Base-by-base conservation (phyloP, 2,797 vertebrate genomes). In the Podarcis siculus region DNA sequence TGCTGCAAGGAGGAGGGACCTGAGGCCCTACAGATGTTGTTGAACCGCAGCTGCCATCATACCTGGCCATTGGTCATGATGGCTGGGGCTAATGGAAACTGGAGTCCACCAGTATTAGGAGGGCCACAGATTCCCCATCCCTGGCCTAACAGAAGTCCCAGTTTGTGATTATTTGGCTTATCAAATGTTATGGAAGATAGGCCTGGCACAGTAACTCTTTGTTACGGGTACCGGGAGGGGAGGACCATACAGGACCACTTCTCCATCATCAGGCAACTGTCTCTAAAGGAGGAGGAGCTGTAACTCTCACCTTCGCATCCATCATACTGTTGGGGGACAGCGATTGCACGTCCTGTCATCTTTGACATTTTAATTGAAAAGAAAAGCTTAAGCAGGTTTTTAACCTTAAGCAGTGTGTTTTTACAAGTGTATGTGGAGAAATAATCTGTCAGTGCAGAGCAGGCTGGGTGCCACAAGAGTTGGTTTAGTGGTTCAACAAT, bases 281-380 rank as follows among this genome's bases (percentile, higher is more conserved):
- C 91, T 90, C 90, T 64, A 78, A 86, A 93, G 84, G 19, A 32
- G 66, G n/a, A 37, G 88, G 91, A 83, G 94, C 92, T 88, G 92
- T 96, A 95, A 94, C 91, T 88, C 91, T 96, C 95, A 95, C 95
- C 7, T 27, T n/a, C 30, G 90, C 96, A 95, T 97, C 95, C 95
- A 95, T 96, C 96, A 95, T 95, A 92, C 89, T 91, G 80, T 86
- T 92, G 90, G 94, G 77, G 94, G 96, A 96, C 92, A 95, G 93
- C 95, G 93, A 96, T 96, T 97, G 95, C 95, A 96, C 94, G 95
- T 95, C 94, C 96, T 96, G 96, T 97, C 96, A 96, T 95, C 93
- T 94, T 92, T 97, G 97, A 97, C 97, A 96, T 97, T 97, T 97
- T 97, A 97, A 97, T 97, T 97, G 97, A 96, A 97, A 97, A 96